Evolutionary conservation across 2,888 invertebrate species (phyloP), one percentile per base, ranked within the genome.

Genomic region (Sinohyriopsis cumingii): DNA sequence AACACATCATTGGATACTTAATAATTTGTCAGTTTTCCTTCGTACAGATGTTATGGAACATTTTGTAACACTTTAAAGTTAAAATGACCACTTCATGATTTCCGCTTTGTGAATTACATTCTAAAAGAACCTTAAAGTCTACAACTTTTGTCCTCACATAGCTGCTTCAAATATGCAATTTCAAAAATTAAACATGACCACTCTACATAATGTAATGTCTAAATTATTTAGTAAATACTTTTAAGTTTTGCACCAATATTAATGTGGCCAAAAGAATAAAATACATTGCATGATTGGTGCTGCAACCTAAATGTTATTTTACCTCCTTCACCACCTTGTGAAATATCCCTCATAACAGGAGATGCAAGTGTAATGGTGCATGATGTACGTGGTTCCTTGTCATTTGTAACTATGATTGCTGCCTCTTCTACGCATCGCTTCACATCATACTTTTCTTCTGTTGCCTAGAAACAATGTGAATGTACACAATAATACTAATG

Each of bases 301-400:
- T 63, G 55, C 28, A 45, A 45, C 45, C 45, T 45, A 15, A 45
- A 45, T 15, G 15, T 63, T 69, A 63, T 54, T 15, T 45, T 45
- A 45, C 45, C 45, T 45, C 45, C 62, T 66, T 71, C 84, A 85
- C 85, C 86, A 81, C 83, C 87, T 72, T 85, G 84, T 22, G 79
- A 71, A 7, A 82, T 73, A 90, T 97, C 97, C 75, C 98, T 93
- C 93, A 98, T 94, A 67, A 97, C 92, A 63, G 97, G 97, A 77
- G 98, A 97, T 65, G 98, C 98, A 76, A 98, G 93, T 76, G 95
- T 95, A 76, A 98, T 95, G 78, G 94, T 94, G 78, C 98, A 97
- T 93, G 71, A 82, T 25, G 86, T 82, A 55, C 76, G 78, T 1
- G 86, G 91, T 64, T 92, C 94, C 65, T 92, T 91, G 73, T 94